Evolutionary conservation across 2,113 vertebrate species (phyloP), one percentile per base, ranked within the genome.

Genomic region (Tragelaphus strepsiceros): DNA sequence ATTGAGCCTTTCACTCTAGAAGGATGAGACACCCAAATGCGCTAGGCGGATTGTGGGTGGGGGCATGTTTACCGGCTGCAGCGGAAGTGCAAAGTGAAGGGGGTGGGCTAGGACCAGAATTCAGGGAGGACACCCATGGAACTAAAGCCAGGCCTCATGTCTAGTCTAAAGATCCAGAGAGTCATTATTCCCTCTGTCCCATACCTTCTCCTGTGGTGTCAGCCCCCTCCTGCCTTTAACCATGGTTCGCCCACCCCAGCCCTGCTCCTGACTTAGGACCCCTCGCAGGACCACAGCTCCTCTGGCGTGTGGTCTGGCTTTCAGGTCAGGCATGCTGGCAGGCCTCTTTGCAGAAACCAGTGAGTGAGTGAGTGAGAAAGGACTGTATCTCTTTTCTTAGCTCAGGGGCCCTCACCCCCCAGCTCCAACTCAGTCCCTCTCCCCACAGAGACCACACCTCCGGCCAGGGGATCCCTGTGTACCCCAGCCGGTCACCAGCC

Each of bases 401-500:
- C 86, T 58, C 9, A 15, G 64, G 51, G 26, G 17, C 81, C 22
- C 74, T 77, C 43, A 74, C 46, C 54, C 88, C 22, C 30, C 46
- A 54, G 80, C 53, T 61, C 26, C 56, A 71, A 39, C n/a, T 86
- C 56, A 30, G 86, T 85, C 85, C 49, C 51, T 46, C 39, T 89
- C 62, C 67, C 83, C 93, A 56, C 71, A 1, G 90, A 96, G 96
- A 97, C 94, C 96, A 85, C 96, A 98, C 86, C 92, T 94, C 85
- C 0, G 30, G 88, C 32, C 89, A 46, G 74, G 24, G 58, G 84
- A 85, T 92, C 78, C 71, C 83, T n/a, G 80, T n/a, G 59, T 17
- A 21, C 64, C 67, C 51, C 88, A 88, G 28, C 54, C 85, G 39
- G 43, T 53, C 61, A 21, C 88, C 94, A 83, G 88, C 88, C 91